Percentiles rank a stretch among this genome's conserved stretches.
Conservation (phyloP, 2,113 vertebrate genomes). For the Microcebus murinus region DNA sequence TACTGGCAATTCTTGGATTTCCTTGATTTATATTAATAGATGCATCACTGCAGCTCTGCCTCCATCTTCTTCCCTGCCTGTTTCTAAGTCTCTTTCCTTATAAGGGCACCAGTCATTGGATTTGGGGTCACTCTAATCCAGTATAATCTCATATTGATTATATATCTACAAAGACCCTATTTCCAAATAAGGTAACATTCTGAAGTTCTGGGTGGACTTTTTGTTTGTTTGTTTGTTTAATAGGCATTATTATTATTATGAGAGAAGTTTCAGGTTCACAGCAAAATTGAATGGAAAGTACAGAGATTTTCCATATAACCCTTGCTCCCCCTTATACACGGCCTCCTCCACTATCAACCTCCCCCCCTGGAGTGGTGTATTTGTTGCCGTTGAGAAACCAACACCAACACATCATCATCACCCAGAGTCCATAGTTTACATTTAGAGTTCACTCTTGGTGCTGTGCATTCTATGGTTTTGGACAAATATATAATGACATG, state of each 20-base stretch:
- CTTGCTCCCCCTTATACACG: rapidly evolving
- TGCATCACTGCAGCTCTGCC: not conserved
- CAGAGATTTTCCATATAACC: not conserved
- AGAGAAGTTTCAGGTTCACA: not conserved
- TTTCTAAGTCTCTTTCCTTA: not conserved
- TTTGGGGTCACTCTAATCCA: not conserved
- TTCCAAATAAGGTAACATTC: not conserved
- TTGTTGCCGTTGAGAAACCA: not conserved
- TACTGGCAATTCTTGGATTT: not conserved
- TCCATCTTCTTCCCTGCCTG: not conserved
- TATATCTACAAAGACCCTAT: not conserved
- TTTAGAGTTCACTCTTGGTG: not conserved
- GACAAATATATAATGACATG: not conserved
- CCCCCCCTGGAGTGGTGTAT: not conserved
- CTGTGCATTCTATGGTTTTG: not conserved
- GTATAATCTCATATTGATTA: not conserved
- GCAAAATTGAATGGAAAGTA: not conserved
- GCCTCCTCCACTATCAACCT: not conserved
- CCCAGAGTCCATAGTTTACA: not conserved
- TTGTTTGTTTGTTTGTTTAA: not conserved
- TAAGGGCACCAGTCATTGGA: not conserved
- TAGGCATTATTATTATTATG: not conserved
- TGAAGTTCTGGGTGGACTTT: not conserved
- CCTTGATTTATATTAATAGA: not conserved
- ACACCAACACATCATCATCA: not conserved